phyloP scores from a whole-genome alignment of 2,113 vertebrate genomes.

The Phyllopteryx taeniolatus region DNA sequence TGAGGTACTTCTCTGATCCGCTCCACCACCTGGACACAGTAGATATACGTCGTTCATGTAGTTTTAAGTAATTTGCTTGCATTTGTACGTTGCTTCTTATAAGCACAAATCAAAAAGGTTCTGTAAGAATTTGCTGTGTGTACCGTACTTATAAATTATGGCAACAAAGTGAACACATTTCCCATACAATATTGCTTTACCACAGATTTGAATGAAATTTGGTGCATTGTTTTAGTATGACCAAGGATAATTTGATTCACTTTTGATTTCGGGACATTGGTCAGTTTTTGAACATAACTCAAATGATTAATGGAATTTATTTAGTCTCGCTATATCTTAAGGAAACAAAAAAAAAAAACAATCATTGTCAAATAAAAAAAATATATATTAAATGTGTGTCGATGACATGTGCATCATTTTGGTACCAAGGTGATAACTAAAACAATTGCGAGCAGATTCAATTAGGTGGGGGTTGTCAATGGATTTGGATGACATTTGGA shows the following conservation, averaged over 20 bases:
- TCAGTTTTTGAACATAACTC: background rate
- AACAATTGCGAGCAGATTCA: background rate
- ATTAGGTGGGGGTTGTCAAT: background rate
- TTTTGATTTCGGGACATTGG: background rate
- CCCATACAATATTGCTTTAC: background rate
- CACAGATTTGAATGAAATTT: background rate
- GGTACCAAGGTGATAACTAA: too few species aligned
- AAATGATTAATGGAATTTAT: background rate
- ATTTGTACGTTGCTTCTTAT: background rate
- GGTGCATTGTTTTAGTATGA: background rate
- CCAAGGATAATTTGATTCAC: background rate
- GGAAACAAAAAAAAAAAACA: background rate
- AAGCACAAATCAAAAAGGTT: background rate
- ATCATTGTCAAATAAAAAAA: background rate
- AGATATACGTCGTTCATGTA: background rate
- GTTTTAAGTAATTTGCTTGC: background rate
- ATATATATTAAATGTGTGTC: background rate
- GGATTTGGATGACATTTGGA: background rate
- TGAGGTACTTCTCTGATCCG: slow-evolving; percentile 83
- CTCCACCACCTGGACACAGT: slow-evolving; percentile 81
- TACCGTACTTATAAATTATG: too few species aligned
- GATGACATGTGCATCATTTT: background rate
- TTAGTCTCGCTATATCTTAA: background rate
- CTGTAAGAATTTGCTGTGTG: background rate
- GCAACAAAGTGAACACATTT: background rate